Percentiles rank a stretch among this genome's conserved stretches.
Evolutionary conservation across 2,888 invertebrate genomes (phyloP).

Genomic region (Phengaris arion): DNA sequence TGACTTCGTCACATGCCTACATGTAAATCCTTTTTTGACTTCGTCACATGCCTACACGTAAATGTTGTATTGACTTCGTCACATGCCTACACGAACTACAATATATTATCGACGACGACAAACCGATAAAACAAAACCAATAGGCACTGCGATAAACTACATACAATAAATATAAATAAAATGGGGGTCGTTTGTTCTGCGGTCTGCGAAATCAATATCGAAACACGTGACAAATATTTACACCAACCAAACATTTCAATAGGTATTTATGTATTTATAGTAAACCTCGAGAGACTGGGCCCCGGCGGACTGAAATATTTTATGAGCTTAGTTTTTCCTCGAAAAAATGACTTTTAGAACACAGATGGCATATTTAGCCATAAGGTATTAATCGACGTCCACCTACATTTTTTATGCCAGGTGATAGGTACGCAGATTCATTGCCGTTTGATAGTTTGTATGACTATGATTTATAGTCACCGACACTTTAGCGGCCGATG

Average conservation of each 20-base stretch:
- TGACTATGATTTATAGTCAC: no score
- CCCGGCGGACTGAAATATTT: background rate
- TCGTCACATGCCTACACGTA: background rate
- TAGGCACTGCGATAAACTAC: constrained; percentile 1
- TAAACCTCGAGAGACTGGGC: background rate
- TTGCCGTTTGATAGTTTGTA: no score
- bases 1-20: background rate
- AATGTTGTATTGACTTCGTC: background rate
- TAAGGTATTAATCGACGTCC: no score
- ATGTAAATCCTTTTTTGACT: no score
- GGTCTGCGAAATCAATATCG: constrained; percentile 15
- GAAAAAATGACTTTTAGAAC: background rate
- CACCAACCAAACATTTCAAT: constrained; percentile 13
- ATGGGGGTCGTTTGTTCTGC: constrained; percentile 15
- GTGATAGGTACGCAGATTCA: no score
- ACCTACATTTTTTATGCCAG: no score
- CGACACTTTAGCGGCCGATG: no score
- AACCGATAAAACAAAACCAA: background rate
- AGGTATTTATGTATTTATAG: background rate
- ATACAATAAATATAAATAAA: constrained; percentile 20
- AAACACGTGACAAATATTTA: constrained; percentile 22
- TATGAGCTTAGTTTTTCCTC: background rate
- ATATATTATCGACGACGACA: constrained; percentile 9
- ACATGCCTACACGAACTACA: background rate
- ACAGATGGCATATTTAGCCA: no score